Evolutionary conservation across 1,140 invertebrate species (phyloP).

Genomic region (Caenorhabditis inopinata): DNA sequence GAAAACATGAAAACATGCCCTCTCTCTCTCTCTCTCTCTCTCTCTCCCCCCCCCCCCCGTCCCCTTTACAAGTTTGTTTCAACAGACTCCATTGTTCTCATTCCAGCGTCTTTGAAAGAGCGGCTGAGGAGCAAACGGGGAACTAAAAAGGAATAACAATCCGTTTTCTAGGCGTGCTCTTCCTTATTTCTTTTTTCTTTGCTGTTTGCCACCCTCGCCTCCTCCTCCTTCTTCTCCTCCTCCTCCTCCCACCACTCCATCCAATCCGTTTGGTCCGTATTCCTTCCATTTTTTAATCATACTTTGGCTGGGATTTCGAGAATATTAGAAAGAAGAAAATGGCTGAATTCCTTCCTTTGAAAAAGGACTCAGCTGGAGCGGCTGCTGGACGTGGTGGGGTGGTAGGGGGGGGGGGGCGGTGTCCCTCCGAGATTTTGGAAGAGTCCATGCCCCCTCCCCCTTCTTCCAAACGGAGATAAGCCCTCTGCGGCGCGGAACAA

Average conservation of each 20-base stretch:
- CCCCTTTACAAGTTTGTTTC: neutral
- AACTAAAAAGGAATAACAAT: neutral
- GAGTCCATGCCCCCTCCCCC: neutral
- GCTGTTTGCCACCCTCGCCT: slow-evolving; percentile 30
- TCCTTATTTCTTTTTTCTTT: neutral
- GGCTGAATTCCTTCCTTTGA: neutral
- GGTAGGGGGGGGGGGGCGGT: neutral
- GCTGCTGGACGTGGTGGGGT: neutral
- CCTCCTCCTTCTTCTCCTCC: no score
- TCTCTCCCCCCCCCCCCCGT: no score
- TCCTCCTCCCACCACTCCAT: slow-evolving; percentile 22
- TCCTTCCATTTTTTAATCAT: neutral
- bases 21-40: no score
- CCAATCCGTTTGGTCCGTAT: neutral
- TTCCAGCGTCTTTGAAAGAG: neutral
- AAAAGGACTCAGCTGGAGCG: neutral
- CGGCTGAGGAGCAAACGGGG: neutral
- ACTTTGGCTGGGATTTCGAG: neutral
- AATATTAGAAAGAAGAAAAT: neutral
- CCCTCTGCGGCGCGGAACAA: neutral
- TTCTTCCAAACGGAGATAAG: neutral
- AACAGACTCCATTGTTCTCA: neutral
- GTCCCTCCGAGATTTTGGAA: neutral
- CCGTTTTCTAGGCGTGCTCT: slow-evolving; percentile 21
- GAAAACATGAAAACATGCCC: neutral